These are phyloP conservation scores for Thera obeliscata DNA, from an alignment of 2,888 invertebrate genomes.

Conservation along the genomic window DNA sequence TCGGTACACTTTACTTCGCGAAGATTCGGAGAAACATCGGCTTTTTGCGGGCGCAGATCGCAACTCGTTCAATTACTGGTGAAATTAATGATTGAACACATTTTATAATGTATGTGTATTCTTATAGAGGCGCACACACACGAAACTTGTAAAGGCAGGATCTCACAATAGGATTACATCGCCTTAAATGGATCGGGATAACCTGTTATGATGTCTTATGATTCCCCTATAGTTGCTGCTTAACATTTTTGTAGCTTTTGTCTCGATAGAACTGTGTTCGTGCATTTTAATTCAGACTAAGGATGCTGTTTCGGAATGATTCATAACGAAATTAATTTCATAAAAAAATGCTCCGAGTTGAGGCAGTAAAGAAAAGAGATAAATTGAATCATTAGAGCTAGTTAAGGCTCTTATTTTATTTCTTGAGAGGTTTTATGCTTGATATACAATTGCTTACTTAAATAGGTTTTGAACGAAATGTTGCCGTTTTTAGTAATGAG, in stretches of 20 bases:
- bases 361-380: constrained; percentile 31
- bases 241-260: constrained; percentile 79
- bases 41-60: constrained; percentile 69
- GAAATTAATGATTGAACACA: constrained; percentile 83
- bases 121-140: constrained; percentile 47
- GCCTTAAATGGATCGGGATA: constrained; percentile 74
- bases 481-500: no score
- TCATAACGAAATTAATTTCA: constrained; percentile 35
- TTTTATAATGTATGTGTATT: constrained; percentile 63
- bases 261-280: constrained; percentile 73
- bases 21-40: constrained; percentile 72
- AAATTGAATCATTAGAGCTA: constrained; percentile 36
- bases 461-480: no score
- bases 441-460: no score
- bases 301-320: constrained; percentile 37
- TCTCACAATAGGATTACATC: constrained; percentile 79
- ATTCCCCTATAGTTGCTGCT: constrained; percentile 62
- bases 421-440: no score
- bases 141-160: constrained; percentile 41
- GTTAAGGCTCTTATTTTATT: constrained; percentile 23
- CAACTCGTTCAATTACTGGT: constrained; percentile 79
- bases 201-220: constrained; percentile 82
- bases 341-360: constrained; percentile 12
- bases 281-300: constrained; percentile 79
- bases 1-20: constrained; percentile 66